Conservation (phyloP, 2,888 invertebrate genomes). For the Drosophila siamana region DNA sequence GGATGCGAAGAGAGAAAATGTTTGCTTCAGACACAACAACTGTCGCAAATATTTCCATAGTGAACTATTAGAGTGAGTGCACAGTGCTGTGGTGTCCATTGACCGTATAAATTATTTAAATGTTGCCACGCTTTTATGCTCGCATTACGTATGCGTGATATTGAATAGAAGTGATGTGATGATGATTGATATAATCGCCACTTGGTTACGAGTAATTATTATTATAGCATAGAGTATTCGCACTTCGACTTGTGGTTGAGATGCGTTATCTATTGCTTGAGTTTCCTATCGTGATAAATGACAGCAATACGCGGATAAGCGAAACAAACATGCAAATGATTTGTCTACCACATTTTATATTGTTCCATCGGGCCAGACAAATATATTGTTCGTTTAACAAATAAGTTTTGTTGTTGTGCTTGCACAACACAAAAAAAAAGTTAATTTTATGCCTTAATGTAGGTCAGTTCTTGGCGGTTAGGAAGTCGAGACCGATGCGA, state of each 20-base stretch:
- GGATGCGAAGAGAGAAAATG: neutral
- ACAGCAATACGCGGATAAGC: conserved; percentile 12
- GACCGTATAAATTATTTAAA: conserved; percentile 55
- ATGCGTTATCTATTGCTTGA: conserved; percentile 5
- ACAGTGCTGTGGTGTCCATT: conserved; percentile 45
- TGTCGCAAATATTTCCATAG: conserved; percentile 19
- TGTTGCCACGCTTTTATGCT: conserved; percentile 1
- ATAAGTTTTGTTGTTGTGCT: conserved; percentile 16
- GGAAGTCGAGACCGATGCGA: conserved; percentile 17
- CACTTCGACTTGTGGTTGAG: conserved; percentile 4
- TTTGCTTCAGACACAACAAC: neutral
- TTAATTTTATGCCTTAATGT: conserved; percentile 45
- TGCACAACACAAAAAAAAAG: conserved; percentile 24
- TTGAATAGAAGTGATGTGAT: neutral
- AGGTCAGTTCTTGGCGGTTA: conserved; percentile 59
- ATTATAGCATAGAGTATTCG: conserved; percentile 26
- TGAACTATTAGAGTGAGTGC: conserved; percentile 34
- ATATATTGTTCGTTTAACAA: conserved; percentile 16
- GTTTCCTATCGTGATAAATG: conserved; percentile 39
- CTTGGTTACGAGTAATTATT: neutral
- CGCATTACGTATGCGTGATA: neutral
- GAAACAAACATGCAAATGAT: conserved; percentile 27
- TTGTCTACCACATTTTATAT: conserved; percentile 12
- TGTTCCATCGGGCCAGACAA: conserved; percentile 7
- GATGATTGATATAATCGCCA: neutral